Base-by-base conservation (phyloP, 1,140 invertebrate species). In the Paraescarpia echinospica region DNA sequence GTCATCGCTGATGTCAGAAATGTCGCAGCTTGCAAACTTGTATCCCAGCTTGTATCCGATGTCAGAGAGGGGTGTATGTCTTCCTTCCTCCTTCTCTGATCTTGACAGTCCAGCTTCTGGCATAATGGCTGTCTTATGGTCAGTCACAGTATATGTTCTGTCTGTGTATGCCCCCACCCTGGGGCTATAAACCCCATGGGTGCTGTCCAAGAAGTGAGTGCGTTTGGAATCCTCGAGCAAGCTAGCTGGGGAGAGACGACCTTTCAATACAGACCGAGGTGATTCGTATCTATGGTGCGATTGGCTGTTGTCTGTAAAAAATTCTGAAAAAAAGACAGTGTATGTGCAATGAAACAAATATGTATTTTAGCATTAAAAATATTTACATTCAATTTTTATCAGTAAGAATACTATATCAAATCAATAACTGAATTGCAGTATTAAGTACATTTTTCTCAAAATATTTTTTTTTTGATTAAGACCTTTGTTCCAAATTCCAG, bases 1-100 rank as follows among this genome's bases (percentile, higher is more conserved):
- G 35, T 90, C 35, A 34, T 35, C 89, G 33, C 35, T 35, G 35
- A 35, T 34, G 35, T 90, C 89, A 90, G 89, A 90, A n/a, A 90
- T 34, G n/a, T 90, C 33, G 35, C 89, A 12, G 33, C 89, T 90
- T 34, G 89, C 89, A 90, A 90, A 90, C 33, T 90, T 90, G 89
- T 90, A 90, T 2, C 89, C 89, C 33, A 35, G 33, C 27, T 90
- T 90, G 35, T 90, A 90, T 22, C 34, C 89, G 27, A 90, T 35
- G 35, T 90, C 89, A 27, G 89, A 34, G 18, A 90, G 89, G 33
- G 89, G 89, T 12, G 34, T 90, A 5, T 90, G 33, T n/a, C 89
- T 9, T 0, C 89, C 89, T 5, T 90, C 89, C 27, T 34, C 35
- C 89, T 31, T 35, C 89, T 77, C 59, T 77, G 59, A 77, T 77